Conservation (phyloP, 1,140 invertebrate species). For the Xylocopa sonorina region DNA sequence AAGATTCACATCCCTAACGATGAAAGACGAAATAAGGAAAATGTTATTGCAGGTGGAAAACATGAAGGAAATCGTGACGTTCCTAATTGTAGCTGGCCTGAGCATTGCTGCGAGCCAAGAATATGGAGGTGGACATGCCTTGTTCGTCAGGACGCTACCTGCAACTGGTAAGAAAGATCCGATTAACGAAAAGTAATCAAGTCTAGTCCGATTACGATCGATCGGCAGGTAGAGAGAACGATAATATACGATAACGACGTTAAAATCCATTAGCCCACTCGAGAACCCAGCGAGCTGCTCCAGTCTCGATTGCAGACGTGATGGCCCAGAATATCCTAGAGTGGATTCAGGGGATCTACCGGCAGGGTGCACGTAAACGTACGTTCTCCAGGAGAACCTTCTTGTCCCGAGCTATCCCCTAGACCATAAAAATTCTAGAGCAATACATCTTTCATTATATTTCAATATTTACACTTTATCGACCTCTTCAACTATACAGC, state of each 20-base stretch:
- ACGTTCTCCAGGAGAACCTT: slow-evolving; percentile 66
- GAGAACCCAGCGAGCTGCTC: slow-evolving; percentile 69
- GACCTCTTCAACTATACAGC: background rate
- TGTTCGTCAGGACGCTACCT: slow-evolving; percentile 55
- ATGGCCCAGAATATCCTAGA: slow-evolving; percentile 88
- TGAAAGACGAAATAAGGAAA: too few relatives aligned
- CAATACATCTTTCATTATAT: too few relatives aligned
- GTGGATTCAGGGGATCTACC: slow-evolving; percentile 87
- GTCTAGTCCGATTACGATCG: background rate
- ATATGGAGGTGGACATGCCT: slow-evolving; percentile 62
- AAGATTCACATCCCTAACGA: too few relatives aligned
- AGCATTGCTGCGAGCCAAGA: slow-evolving; percentile 66
- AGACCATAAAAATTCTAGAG: slow-evolving; percentile 5
- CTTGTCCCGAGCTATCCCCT: background rate
- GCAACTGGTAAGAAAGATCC: slow-evolving; percentile 60
- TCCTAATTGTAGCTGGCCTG: slow-evolving; percentile 69
- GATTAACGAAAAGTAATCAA: slow-evolving; percentile 20
- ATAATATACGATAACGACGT: slow-evolving; percentile 28
- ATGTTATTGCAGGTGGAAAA: slow-evolving; percentile 40
- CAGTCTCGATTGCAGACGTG: slow-evolving; percentile 82
- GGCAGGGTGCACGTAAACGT: slow-evolving; percentile 87
- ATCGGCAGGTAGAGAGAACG: background rate
- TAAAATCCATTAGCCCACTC: slow-evolving; percentile 67
- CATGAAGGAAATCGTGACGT: slow-evolving; percentile 70
- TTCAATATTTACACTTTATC: background rate